Percentiles rank a stretch among this genome's conserved stretches.
Conservation (phyloP, 2,888 invertebrate species). For the Lacanobia oleracea region DNA sequence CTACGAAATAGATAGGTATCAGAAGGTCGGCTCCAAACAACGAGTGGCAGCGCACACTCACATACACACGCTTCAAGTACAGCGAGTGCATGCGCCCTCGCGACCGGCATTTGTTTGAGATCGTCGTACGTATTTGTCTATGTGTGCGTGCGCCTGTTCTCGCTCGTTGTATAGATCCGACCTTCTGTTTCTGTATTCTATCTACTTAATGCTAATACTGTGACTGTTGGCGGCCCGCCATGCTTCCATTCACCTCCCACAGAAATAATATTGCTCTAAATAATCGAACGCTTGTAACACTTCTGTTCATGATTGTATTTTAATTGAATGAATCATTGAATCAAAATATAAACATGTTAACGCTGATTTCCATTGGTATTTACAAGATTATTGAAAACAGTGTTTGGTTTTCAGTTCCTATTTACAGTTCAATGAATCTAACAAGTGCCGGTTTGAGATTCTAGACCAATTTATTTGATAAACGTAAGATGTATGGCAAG, state of each 20-base stretch:
- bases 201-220: constrained; percentile 3
- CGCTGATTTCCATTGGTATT: constrained; percentile 38
- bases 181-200: constrained; percentile 18
- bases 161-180: background rate
- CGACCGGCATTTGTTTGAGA: background rate
- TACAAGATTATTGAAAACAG: constrained; percentile 11
- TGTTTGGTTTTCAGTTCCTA: background rate
- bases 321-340: constrained; percentile 62
- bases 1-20: background rate
- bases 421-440: background rate
- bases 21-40: constrained; percentile 18
- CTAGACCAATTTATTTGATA: background rate
- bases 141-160: background rate
- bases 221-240: constrained; percentile 50
- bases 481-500: background rate
- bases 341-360: constrained; percentile 61
- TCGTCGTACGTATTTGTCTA: background rate
- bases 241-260: constrained; percentile 45
- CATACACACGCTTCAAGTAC: background rate
- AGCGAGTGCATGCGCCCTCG: background rate
- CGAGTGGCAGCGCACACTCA: background rate
- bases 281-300: constrained; percentile 47
- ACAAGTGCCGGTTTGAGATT: background rate
- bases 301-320: constrained; percentile 45
- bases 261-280: constrained; percentile 58